Evolutionary conservation across 2,888 invertebrate genomes (phyloP), one percentile per base, ranked within the genome.

Genomic region (Yponomeuta malinellus): DNA sequence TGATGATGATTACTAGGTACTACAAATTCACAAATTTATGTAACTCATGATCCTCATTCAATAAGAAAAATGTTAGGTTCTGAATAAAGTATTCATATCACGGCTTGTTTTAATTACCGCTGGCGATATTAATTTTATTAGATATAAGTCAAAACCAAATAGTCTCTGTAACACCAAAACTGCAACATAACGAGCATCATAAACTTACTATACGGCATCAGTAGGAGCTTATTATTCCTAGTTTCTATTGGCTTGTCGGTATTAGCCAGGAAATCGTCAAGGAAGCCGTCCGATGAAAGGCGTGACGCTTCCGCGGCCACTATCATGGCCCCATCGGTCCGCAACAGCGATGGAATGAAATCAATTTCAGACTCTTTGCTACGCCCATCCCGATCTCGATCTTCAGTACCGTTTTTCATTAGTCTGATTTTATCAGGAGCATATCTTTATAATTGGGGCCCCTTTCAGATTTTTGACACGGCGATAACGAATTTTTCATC

Each of bases 381-480:
- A 77, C 79, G 77, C 76, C 71, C 71, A 52, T 52, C 52, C 43
- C 78, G 84, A 88, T 87, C 87, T 81, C 80, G 84, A 88, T 88
- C 84, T 83, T 79, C 78, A 78, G 82, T 83, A 85, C 89, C 86
- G 88, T 88, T 88, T 89, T 89, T 90, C 89, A 90, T 91, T 91
- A 90, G 87, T 84, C 86, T 82, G 91, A 91, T 91, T 88, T 89
- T 91, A 90, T 92, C 91, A 79, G 76, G 80, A 81, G 79, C 80
- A 82, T 83, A 90, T 90, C 89, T 88, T 90, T 85, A 89, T 89
- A 90, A 91, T 87, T 86, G 87, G 82, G 82, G 82, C 85, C 81
- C 82, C 78, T 77, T 78, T 80, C 83, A 81, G 83, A 84, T 82
- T 88, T 86, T 86, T 85, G 88, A 87, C 84, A 82, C 77, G 76